Base-by-base conservation (phyloP, 2,113 vertebrate genomes). In the Blennius ocellaris region DNA sequence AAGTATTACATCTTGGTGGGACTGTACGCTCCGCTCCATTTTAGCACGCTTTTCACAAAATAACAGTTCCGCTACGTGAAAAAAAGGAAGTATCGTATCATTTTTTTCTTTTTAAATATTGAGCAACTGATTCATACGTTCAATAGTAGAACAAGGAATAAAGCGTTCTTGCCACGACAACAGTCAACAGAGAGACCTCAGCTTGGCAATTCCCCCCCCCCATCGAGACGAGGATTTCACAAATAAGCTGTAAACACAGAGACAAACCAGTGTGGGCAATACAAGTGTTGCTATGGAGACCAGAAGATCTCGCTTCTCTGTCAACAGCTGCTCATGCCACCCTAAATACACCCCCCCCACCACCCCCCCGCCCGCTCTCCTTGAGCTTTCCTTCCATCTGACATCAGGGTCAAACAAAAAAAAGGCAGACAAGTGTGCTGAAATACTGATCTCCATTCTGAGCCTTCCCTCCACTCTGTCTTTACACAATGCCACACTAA, bases 281-380 rank as follows among this genome's bases (percentile, higher is more conserved):
- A 90, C 82, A 89, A 89, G 80, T 83, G 90, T 92, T 91, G 87
- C 90, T 70, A 92, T 92, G 90, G 90, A 71, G 80, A 92, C 83
- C 63, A 68, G 80, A 82, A 75, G 84, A 87, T 87, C 90, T 72
- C 70, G 83, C 82, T 82, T 90, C 77, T 91, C 87, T 71, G 86
- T 92, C 89, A 92, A 91, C 90, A 93, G 90, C 90, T 92, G 88
- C 87, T 90, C 86, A 85, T 92, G 90, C 88, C 91, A 92, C 86
- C 85, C 85, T 80, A 83, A 91, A 87, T 85, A 84, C 81, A 82
- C 87, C 73, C 75, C n/a, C n/a, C n/a, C n/a, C n/a, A n/a, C n/a
- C n/a, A n/a, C n/a, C n/a, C n/a, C n/a, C n/a, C n/a, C n/a, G n/a
- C n/a, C n/a, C 58, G 56, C 80, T 78, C 86, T 80, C 73, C 78